These are phyloP conservation scores for Pogoniulus pusillus DNA, from an alignment of 2,797 vertebrate genomes.

Conservation along the genomic window DNA sequence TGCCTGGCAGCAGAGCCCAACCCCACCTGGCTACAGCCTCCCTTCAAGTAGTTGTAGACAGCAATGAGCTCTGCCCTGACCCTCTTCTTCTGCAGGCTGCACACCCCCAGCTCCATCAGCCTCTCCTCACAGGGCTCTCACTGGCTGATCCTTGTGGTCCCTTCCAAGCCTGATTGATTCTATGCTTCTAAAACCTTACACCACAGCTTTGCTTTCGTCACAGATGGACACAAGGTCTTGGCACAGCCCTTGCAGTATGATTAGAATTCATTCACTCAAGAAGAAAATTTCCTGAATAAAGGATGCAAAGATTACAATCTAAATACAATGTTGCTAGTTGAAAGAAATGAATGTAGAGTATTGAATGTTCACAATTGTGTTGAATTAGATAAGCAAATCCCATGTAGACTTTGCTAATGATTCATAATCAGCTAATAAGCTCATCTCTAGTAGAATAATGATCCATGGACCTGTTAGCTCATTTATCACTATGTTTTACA, in stretches of 20 bases:
- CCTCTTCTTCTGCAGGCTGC: too few species aligned
- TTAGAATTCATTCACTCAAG: conserved; percentile 49
- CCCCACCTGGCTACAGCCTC: too few species aligned
- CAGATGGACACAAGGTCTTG: neutral
- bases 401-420: conserved; percentile 85
- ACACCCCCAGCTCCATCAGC: too few species aligned
- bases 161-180: too few species aligned
- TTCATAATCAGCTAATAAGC: conserved; percentile 94
- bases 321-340: conserved; percentile 61
- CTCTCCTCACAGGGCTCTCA: too few species aligned
- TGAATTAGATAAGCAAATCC: conserved; percentile 84
- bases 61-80: too few species aligned
- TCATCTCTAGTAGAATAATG: conserved; percentile 95
- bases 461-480: conserved; percentile 94
- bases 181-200: neutral
- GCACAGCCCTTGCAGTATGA: neutral
- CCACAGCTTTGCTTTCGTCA: neutral
- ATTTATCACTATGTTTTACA: conserved; percentile 99
- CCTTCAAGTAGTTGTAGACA: too few species aligned
- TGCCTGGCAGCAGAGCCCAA: too few species aligned
- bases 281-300: conserved; percentile 17
- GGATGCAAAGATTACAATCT: conserved; percentile 69
- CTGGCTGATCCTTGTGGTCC: too few species aligned
- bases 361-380: conserved; percentile 81
- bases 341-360: conserved; percentile 75